Conservation (phyloP, 2,113 vertebrate genomes). For the Typhlomys cinereus region DNA sequence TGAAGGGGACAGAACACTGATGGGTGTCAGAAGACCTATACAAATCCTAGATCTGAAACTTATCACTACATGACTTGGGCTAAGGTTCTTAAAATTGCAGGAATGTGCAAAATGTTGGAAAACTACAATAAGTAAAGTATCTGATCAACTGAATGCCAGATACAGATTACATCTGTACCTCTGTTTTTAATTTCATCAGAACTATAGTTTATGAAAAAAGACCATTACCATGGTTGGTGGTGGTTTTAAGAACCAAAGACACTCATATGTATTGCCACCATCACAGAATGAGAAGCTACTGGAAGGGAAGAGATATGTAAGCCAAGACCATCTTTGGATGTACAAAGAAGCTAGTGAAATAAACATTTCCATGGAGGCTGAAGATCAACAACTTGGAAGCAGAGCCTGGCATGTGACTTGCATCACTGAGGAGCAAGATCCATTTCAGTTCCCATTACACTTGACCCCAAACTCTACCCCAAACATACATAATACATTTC, state of each 20-base stretch:
- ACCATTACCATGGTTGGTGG: background rate
- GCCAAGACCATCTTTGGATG: background rate
- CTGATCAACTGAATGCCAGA: background rate
- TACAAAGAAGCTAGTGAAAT: background rate
- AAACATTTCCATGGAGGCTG: background rate
- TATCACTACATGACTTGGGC: background rate
- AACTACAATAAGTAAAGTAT: background rate
- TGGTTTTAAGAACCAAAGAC: background rate
- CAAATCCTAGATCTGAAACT: background rate
- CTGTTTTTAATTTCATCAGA: background rate
- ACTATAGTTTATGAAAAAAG: background rate
- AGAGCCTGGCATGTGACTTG: background rate
- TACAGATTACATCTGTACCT: background rate
- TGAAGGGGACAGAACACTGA: background rate
- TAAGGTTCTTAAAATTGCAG: background rate
- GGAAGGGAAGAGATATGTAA: background rate
- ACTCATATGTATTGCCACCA: background rate
- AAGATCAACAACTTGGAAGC: background rate
- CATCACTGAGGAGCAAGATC: background rate
- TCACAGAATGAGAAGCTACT: background rate
- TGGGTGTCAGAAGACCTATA: background rate
- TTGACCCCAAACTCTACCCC: background rate
- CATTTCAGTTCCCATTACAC: conserved; percentile 24
- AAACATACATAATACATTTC: background rate
- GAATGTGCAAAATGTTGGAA: background rate